A percentile compares a stretch with the other conserved stretches of the same genome.
phyloP scores from a whole-genome alignment of 2,797 vertebrate genomes.

The Parambassis ranga region DNA sequence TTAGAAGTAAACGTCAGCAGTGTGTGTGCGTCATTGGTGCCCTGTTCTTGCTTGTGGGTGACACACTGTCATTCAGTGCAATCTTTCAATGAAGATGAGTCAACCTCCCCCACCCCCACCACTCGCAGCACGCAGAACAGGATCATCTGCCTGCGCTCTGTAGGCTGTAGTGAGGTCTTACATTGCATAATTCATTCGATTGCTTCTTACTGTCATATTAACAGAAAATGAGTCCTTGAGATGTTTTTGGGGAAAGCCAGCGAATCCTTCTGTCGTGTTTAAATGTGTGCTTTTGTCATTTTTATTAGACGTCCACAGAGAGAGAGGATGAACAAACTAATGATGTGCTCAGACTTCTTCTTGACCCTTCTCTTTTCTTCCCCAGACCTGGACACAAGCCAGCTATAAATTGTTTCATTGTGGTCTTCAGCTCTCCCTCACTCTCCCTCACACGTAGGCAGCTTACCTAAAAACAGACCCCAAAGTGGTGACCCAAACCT shows the following conservation, averaged over 20 bases:
- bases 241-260: neutral
- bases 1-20: neutral
- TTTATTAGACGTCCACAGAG: neutral
- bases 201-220: neutral
- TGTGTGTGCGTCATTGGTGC: slow-evolving; percentile 20
- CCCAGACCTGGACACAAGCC: slow-evolving; percentile 38
- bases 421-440: neutral
- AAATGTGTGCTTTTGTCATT: neutral
- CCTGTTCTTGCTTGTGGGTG: slow-evolving; percentile 43
- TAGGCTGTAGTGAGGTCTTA: slow-evolving; percentile 26
- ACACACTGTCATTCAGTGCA: slow-evolving; percentile 33
- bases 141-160: slow-evolving; percentile 40
- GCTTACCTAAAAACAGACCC: neutral
- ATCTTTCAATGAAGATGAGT: slow-evolving; percentile 61
- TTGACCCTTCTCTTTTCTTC: slow-evolving; percentile 37
- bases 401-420: slow-evolving; percentile 34
- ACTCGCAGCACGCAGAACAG: slow-evolving; percentile 33
- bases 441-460: neutral
- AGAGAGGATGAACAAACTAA: slow-evolving; percentile 9
- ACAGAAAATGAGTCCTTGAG: slow-evolving; percentile 7
- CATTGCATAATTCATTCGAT: slow-evolving; percentile 35
- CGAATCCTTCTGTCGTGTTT: neutral
- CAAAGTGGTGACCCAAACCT: neutral
- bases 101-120: slow-evolving; percentile 34
- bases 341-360: slow-evolving; percentile 36